Conservation (phyloP, 2,113 vertebrate genomes). For the Piaya cayana region DNA sequence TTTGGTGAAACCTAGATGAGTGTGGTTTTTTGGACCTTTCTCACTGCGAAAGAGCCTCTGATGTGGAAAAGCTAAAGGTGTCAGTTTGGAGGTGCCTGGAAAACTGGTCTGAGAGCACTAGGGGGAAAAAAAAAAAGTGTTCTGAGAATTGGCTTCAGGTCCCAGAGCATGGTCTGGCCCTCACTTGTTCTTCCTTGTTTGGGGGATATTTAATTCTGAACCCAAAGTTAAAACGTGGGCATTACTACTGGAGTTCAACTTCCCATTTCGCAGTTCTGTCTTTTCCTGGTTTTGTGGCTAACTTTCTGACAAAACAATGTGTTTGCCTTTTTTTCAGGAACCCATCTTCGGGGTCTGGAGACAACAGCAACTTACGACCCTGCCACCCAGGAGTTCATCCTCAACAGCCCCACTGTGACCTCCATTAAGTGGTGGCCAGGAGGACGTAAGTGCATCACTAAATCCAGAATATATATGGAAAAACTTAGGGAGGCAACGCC, state of each 20-base stretch:
- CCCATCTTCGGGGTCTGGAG: slow-evolving; percentile 92
- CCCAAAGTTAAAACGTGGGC: background rate
- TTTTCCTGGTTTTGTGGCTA: background rate
- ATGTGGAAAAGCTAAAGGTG: background rate
- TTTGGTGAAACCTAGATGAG: background rate
- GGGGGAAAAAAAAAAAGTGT: background rate
- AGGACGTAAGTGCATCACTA: slow-evolving; percentile 84
- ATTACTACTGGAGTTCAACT: slow-evolving; percentile 43
- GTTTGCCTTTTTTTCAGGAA: slow-evolving; percentile 77
- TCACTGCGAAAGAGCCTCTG: background rate
- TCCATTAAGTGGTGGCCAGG: slow-evolving; percentile 99
- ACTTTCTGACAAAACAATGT: background rate
- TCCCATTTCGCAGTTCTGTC: background rate
- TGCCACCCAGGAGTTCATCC: slow-evolving; percentile 91
- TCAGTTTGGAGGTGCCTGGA: slow-evolving; percentile 53
- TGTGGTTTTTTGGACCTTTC: background rate
- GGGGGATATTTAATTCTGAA: background rate
- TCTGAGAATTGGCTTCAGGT: background rate
- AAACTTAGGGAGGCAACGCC: background rate
- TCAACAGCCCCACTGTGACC: slow-evolving; percentile 95
- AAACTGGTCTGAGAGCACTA: background rate
- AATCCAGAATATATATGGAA: background rate
- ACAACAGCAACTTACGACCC: slow-evolving; percentile 95
- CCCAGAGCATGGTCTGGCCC: background rate
- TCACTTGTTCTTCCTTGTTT: background rate